Percentiles rank a stretch among this genome's conserved stretches.
phyloP scores from a whole-genome alignment of 2,888 invertebrate genomes.

The Leptinotarsa rubiginosa region DNA sequence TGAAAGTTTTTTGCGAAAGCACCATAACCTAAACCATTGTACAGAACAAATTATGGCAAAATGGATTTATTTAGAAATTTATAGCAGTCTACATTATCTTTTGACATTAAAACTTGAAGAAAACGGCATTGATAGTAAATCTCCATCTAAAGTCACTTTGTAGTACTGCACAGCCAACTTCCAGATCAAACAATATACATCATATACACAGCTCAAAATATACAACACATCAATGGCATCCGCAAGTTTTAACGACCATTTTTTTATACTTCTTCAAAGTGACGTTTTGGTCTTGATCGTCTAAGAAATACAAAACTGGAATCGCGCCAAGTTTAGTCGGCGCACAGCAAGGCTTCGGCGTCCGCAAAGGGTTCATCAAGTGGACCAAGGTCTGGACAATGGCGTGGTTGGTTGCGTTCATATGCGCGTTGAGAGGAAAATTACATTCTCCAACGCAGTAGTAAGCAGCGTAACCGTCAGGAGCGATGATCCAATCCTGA shows the following conservation, averaged over 20 bases:
- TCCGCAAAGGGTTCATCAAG: conserved; percentile 83
- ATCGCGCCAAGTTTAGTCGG: conserved; percentile 90
- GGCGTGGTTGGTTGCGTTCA: conserved; percentile 97
- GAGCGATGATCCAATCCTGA: conserved; percentile 96
- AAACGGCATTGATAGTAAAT: too few species aligned
- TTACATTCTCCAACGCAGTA: conserved; percentile 95
- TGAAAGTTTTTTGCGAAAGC: too few species aligned
- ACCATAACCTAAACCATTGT: too few species aligned
- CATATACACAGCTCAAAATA: background rate
- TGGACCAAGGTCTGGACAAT: conserved; percentile 94
- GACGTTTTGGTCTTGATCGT: conserved; percentile 81
- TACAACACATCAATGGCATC: conserved; percentile 84
- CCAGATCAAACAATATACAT: background rate
- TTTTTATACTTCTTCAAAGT: conserved; percentile 91
- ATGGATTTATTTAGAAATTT: too few species aligned
- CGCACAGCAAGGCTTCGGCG: conserved; percentile 93
- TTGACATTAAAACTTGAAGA: too few species aligned
- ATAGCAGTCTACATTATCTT: too few species aligned
- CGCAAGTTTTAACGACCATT: conserved; percentile 98
- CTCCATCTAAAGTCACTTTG: too few species aligned
- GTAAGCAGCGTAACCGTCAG: conserved; percentile 92
- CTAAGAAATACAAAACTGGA: conserved; percentile 91
- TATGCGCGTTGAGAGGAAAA: conserved; percentile 91
- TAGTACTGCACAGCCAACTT: background rate
- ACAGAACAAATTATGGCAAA: too few species aligned